A percentile compares a stretch with the other conserved stretches of the same genome.
phyloP scores from a whole-genome alignment of 2,888 invertebrate genomes.

The Gastracanthus pulcherrimus region DNA sequence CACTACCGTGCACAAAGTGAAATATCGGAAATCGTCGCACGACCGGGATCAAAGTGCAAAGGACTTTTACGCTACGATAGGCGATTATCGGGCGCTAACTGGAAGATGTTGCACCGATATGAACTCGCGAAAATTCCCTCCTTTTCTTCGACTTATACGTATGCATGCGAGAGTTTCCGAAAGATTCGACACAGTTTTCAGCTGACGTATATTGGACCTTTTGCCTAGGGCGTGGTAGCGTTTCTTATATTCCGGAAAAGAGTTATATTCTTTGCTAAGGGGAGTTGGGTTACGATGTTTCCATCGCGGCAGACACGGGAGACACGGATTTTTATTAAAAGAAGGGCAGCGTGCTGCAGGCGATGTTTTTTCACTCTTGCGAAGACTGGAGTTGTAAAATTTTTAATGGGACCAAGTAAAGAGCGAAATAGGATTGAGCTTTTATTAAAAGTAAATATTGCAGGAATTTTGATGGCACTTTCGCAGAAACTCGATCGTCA shows the following conservation, averaged over 20 bases:
- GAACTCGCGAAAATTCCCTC: neutral
- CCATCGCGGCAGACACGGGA: neutral
- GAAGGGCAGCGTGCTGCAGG: neutral
- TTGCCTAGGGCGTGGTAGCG: neutral
- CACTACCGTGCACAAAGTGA: conserved; percentile 42
- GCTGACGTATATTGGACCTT: neutral
- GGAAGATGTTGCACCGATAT: conserved; percentile 24
- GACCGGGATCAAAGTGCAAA: conserved; percentile 44
- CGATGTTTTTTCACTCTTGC: neutral
- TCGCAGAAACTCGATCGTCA: neutral
- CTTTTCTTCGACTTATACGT: neutral
- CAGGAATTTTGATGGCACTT: neutral
- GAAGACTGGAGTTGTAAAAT: conserved; percentile 2
- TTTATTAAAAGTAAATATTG: conserved; percentile 41
- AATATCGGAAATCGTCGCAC: conserved; percentile 35
- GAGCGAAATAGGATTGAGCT: neutral
- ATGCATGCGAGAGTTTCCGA: neutral
- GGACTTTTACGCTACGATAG: conserved; percentile 47
- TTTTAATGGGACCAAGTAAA: conserved; percentile 12
- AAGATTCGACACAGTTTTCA: neutral
- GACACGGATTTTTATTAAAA: conserved; percentile 21
- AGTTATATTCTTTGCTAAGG: neutral
- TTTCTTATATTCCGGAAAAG: neutral
- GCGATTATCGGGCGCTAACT: conserved; percentile 51
- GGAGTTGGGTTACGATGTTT: neutral